Base-by-base conservation (phyloP, 2,113 vertebrate genomes). In the Tylochromis polylepis region DNA sequence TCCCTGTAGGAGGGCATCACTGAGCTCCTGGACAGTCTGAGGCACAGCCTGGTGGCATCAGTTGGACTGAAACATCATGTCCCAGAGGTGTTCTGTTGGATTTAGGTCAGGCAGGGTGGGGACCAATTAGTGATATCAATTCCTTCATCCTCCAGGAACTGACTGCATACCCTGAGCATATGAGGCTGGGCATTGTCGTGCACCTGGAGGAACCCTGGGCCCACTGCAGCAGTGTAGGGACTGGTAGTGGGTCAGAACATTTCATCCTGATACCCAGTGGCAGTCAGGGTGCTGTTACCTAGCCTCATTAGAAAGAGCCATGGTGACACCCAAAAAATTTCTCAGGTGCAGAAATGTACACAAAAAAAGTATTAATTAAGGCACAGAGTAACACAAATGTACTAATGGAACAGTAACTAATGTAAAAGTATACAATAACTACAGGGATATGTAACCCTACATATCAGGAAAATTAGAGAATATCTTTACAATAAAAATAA, bases 241-340 rank as follows among this genome's bases (percentile, higher is more conserved):
- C 5, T 0, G 5, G 2, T 36, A 62, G 10, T 3, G 16, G 31
- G 59, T 34, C 29, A 6, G 0, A 20, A 0, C 9, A 62, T 62
- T 20, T 11, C 59, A 62, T 34, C 16, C 59, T 20, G 59, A 29
- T 62, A 34, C 59, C 11, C 3, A 0, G 20, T 20, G 59, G 59
- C 16, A 36, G 59, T 36, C 3, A n/a, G n/a, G 1, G 59, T 62
- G 59, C 18, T 62, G 59, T 62, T 36, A 62, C 0, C 0, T 0
- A 36, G 31, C 5, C 31, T n/a, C 10, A 3, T 62, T 62, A 62
- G 31, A 62, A 62, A 62, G 59, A 20, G 31, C 31, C 1, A 10
- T 2, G 27, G 31, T 8, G 0, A 59, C 15, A 62, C 5, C 5
- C 6, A 20, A 62, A 62, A 20, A 29, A 11, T 34, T 62, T 20